These are phyloP conservation scores for Hecatera dysodea DNA, from an alignment of 2,888 invertebrate genomes.

Conservation along the genomic window DNA sequence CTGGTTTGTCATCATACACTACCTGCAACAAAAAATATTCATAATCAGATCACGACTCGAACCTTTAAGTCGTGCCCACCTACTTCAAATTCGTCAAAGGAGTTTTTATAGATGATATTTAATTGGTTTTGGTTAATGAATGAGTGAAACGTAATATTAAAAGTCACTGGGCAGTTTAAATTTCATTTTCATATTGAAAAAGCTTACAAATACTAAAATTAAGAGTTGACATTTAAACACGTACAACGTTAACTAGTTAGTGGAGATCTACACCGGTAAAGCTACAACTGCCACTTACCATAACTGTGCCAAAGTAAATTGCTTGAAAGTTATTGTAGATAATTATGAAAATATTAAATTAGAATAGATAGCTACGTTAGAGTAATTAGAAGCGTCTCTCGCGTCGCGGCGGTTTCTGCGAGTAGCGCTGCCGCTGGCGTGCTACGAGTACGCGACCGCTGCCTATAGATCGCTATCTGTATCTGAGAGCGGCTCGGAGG, in stretches of 20 bases:
- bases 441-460: slow-evolving; percentile 72
- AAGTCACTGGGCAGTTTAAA: slow-evolving; percentile 16
- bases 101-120: slow-evolving; percentile 22
- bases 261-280: background rate
- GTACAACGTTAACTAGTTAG: background rate
- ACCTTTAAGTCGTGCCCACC: slow-evolving; percentile 1
- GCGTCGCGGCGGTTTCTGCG: slow-evolving; percentile 28
- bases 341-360: slow-evolving; percentile 10
- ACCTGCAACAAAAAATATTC: slow-evolving; percentile 81
- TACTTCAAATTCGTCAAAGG: slow-evolving; percentile 34
- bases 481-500: slow-evolving; percentile 74
- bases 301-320: slow-evolving; percentile 11
- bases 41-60: slow-evolving; percentile 44
- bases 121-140: slow-evolving; percentile 20
- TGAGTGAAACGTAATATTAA: slow-evolving; percentile 24
- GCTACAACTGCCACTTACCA: slow-evolving; percentile 44
- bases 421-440: slow-evolving; percentile 42
- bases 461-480: slow-evolving; percentile 79
- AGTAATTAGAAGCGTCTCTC: slow-evolving; percentile 33
- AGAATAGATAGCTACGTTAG: background rate
- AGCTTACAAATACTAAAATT: slow-evolving; percentile 7
- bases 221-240: slow-evolving; percentile 22
- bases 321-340: slow-evolving; percentile 3
- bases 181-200: slow-evolving; percentile 37
- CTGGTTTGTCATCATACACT: slow-evolving; percentile 85